phyloP scores from a whole-genome alignment of 2,888 invertebrate species.

The Drepana falcataria region DNA sequence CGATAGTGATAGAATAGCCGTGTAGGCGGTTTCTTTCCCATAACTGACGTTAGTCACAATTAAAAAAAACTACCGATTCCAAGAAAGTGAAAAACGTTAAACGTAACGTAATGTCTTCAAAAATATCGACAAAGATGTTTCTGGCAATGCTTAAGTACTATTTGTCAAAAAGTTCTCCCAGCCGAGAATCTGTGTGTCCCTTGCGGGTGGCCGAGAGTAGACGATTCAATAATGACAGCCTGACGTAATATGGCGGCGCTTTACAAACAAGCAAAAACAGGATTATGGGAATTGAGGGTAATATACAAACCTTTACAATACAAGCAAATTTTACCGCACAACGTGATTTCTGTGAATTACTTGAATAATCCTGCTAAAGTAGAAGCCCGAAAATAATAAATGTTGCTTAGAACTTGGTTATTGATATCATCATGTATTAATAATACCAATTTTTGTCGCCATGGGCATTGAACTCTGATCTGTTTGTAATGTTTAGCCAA shows the following conservation, averaged over 20 bases:
- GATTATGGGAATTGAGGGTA: slow-evolving; percentile 51
- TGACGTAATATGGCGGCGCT: slow-evolving; percentile 54
- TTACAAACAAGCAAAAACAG: slow-evolving; percentile 52
- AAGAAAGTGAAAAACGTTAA: background rate
- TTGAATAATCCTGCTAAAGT: slow-evolving; percentile 45
- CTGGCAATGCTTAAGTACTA: slow-evolving; percentile 7
- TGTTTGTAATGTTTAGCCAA: too few relatives aligned
- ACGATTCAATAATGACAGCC: slow-evolving; percentile 61
- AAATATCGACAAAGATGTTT: background rate
- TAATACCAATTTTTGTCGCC: slow-evolving; percentile 3
- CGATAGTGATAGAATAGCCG: too few relatives aligned
- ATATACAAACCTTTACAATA: slow-evolving; percentile 43
- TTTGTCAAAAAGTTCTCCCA: slow-evolving; percentile 30
- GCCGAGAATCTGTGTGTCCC: slow-evolving; percentile 49
- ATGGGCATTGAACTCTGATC: too few relatives aligned
- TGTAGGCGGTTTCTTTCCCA: too few relatives aligned
- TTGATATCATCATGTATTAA: slow-evolving; percentile 9
- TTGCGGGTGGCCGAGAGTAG: slow-evolving; percentile 61
- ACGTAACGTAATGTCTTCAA: background rate
- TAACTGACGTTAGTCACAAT: too few relatives aligned
- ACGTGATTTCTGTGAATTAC: slow-evolving; percentile 40
- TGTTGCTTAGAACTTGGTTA: slow-evolving; percentile 21
- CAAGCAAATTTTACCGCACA: slow-evolving; percentile 22
- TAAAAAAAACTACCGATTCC: too few relatives aligned
- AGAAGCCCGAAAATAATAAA: slow-evolving; percentile 35